These are phyloP conservation scores for Amazona finschi DNA, from an alignment of 2,797 vertebrate genomes.

Conservation along the genomic window DNA sequence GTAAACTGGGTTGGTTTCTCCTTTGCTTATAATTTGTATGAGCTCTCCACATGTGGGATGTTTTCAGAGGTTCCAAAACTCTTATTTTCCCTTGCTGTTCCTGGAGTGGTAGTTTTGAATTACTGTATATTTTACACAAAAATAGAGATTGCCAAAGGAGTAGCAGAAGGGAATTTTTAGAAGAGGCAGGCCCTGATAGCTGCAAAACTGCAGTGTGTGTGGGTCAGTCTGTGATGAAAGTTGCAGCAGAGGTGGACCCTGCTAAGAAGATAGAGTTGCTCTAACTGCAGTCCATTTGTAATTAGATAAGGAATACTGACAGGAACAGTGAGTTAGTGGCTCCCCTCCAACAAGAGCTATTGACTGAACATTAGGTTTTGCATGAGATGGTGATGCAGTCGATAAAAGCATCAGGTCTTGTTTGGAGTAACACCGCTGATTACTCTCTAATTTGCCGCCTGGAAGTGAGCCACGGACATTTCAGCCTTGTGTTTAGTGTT, in stretches of 20 bases:
- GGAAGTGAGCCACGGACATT: slow-evolving; percentile 73
- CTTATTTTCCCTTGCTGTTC: not conserved
- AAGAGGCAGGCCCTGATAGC: not conserved
- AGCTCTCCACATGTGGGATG: not conserved
- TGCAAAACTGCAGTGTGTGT: not conserved
- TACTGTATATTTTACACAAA: not conserved
- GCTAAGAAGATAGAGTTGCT: slow-evolving; percentile 55
- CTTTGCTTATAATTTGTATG: not conserved
- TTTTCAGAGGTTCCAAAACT: not conserved
- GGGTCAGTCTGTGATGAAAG: slow-evolving; percentile 5
- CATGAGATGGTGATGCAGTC: slow-evolving; percentile 73
- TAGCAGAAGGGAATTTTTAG: not conserved
- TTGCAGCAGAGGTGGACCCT: not conserved
- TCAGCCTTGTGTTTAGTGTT: slow-evolving; percentile 58
- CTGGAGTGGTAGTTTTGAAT: not conserved
- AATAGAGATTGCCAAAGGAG: not conserved
- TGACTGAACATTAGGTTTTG: slow-evolving; percentile 72
- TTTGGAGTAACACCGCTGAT: slow-evolving; percentile 68
- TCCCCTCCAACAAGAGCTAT: slow-evolving; percentile 74
- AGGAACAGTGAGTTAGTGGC: slow-evolving; percentile 70
- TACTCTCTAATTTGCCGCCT: slow-evolving; percentile 73
- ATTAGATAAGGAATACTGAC: slow-evolving; percentile 77
- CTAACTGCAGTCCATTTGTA: slow-evolving; percentile 63
- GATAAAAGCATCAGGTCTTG: slow-evolving; percentile 76
- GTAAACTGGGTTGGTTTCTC: not conserved